Conservation (phyloP, 1,140 invertebrate genomes). For the Protaetia brevitarsis region DNA sequence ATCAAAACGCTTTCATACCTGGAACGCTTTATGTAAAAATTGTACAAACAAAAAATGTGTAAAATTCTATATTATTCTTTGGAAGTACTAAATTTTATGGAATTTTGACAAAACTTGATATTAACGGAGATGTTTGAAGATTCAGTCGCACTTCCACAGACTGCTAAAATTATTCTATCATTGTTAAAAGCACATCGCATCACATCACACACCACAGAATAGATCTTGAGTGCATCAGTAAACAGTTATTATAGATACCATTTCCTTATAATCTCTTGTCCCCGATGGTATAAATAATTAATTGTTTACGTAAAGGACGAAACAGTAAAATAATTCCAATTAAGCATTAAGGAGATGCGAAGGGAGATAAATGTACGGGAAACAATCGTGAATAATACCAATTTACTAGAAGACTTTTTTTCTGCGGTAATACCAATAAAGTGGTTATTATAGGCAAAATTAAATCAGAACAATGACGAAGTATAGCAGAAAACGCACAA, state of each 20-base stretch:
- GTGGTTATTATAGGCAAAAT: conserved; percentile 19
- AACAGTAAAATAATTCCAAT: background rate
- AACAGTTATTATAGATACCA: background rate
- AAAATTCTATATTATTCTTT: too few relatives aligned
- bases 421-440: background rate
- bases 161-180: too few relatives aligned
- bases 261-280: background rate
- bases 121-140: too few relatives aligned
- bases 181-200: too few relatives aligned
- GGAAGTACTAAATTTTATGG: too few relatives aligned
- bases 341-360: background rate
- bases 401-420: background rate
- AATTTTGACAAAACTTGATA: too few relatives aligned
- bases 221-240: background rate
- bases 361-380: background rate
- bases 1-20: too few relatives aligned
- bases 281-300: background rate
- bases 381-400: background rate
- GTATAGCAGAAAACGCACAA: background rate
- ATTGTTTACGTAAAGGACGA: background rate
- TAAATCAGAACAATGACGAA: conserved; percentile 11
- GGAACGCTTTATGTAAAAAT: too few relatives aligned
- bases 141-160: too few relatives aligned
- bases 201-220: too few relatives aligned
- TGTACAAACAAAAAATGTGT: too few relatives aligned